Conservation (phyloP, 2,888 invertebrate genomes). For the Acrocyrtus sp. region DNA sequence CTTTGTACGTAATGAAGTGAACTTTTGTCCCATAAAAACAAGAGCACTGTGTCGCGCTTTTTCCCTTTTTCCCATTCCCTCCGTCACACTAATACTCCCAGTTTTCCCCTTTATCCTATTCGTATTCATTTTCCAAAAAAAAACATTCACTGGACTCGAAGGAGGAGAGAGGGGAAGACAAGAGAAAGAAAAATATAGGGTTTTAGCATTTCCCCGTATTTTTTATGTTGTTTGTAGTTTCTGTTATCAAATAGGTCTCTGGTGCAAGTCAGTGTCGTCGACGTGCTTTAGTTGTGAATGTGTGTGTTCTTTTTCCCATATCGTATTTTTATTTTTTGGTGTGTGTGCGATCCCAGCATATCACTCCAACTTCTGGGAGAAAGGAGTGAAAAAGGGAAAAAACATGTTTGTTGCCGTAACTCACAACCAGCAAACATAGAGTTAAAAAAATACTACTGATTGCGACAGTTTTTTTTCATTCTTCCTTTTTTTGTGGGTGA, state of each 20-base stretch:
- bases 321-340: too few species aligned
- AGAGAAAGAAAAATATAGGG: neutral
- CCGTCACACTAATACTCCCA: neutral
- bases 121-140: neutral
- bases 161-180: neutral
- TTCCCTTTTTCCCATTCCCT: neutral
- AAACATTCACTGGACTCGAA: neutral
- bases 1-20: neutral
- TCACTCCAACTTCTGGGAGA: too few species aligned
- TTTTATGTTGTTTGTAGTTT: neutral
- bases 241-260: conserved; percentile 20
- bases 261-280: too few species aligned
- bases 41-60: neutral
- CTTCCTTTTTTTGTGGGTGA: too few species aligned
- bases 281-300: too few species aligned
- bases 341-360: too few species aligned
- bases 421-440: too few species aligned
- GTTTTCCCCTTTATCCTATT: neutral
- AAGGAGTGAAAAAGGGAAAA: too few species aligned
- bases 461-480: too few species aligned
- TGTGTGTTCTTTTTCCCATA: too few species aligned
- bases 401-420: too few species aligned
- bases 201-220: neutral
- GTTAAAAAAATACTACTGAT: too few species aligned
- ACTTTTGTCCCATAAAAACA: conserved; percentile 9